Evolutionary conservation across 1,140 invertebrate species (phyloP).

Genomic region (Caenorhabditis remanei): DNA sequence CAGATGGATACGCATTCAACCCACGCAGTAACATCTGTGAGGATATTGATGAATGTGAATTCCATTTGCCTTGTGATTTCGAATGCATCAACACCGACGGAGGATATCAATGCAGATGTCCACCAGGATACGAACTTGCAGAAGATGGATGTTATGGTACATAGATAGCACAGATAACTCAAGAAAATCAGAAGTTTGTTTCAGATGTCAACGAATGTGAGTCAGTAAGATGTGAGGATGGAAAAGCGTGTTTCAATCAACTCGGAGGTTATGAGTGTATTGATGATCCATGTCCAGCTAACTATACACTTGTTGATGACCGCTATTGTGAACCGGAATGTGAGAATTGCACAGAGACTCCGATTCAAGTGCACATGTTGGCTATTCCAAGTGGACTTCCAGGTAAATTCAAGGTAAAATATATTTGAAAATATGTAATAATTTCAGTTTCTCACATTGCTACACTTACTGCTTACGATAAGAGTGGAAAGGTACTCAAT

Average conservation of each 20-base stretch:
- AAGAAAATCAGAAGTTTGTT: conserved; percentile 40
- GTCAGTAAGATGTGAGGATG: conserved; percentile 62
- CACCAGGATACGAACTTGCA: conserved; percentile 70
- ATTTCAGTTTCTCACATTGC: conserved; percentile 66
- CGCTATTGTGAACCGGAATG: conserved; percentile 69
- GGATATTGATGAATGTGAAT: conserved; percentile 73
- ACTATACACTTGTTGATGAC: conserved; percentile 67
- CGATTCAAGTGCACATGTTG: conserved; percentile 71
- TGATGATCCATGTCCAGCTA: conserved; percentile 69
- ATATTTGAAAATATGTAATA: background rate
- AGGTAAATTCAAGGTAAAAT: background rate
- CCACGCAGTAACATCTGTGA: conserved; percentile 20
- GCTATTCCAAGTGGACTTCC: conserved; percentile 69
- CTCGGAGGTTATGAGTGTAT: conserved; percentile 72
- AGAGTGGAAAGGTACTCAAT: conserved; percentile 65
- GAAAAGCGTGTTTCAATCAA: conserved; percentile 71
- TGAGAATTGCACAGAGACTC: conserved; percentile 66
- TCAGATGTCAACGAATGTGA: conserved; percentile 74
- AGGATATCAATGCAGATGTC: conserved; percentile 70
- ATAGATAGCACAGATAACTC: no score
- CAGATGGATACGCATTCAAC: conserved; percentile 23
- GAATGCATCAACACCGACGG: conserved; percentile 71
- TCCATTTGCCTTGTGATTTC: conserved; percentile 71
- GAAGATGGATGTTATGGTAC: conserved; percentile 72
- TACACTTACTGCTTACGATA: conserved; percentile 70